Conservation (phyloP, 1,140 invertebrate species). For the Idris sp. region DNA sequence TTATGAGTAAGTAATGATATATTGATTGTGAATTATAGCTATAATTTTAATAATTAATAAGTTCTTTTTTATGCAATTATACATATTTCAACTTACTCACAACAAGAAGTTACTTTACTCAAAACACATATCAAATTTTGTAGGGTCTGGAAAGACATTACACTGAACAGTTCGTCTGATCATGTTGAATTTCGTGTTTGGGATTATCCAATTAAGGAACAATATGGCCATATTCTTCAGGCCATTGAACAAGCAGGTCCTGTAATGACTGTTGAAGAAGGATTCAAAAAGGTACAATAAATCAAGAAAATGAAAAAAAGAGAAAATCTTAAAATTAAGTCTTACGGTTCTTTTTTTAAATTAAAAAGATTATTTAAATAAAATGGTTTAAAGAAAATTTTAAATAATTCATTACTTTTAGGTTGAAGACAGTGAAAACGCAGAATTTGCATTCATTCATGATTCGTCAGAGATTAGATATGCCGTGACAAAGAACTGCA, state of each 20-base stretch:
- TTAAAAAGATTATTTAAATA: too few species aligned
- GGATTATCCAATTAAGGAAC: constrained; percentile 95
- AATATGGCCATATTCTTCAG: constrained; percentile 91
- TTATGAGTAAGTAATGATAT: constrained; percentile 81
- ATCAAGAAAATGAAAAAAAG: too few species aligned
- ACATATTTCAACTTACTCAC: too few species aligned
- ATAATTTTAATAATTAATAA: too few species aligned
- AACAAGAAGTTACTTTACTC: too few species aligned
- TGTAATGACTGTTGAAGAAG: constrained; percentile 83
- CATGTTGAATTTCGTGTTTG: constrained; percentile 90
- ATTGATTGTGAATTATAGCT: too few species aligned
- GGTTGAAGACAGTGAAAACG: constrained; percentile 86
- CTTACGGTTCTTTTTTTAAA: too few species aligned
- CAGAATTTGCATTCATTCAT: constrained; percentile 93
- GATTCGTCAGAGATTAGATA: constrained; percentile 92
- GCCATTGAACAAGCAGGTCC: constrained; percentile 89
- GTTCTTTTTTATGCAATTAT: constrained; percentile 2
- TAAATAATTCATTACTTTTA: constrained; percentile 50
- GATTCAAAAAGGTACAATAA: constrained; percentile 86
- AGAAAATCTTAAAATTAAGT: too few species aligned
- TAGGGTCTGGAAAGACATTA: constrained; percentile 93
- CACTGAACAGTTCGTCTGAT: constrained; percentile 87
- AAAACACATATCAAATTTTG: constrained; percentile 31
- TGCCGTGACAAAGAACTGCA: constrained; percentile 89
- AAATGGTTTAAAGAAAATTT: neutral